Conservation (phyloP, 2,113 vertebrate species). For the Delphinapterus leucas region DNA sequence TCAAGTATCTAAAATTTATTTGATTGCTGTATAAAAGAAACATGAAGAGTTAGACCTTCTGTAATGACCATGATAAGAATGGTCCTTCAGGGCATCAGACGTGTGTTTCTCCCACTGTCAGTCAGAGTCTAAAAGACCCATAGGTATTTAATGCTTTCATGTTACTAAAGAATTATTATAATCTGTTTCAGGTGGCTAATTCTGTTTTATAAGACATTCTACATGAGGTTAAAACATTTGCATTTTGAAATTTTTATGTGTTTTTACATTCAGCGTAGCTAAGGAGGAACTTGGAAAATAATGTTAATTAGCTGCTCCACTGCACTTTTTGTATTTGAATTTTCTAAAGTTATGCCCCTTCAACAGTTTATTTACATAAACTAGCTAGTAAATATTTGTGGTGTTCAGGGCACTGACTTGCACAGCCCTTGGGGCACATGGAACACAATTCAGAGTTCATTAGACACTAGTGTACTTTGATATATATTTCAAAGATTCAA, state of each 20-base stretch:
- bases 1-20: conserved; percentile 89
- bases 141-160: conserved; percentile 78
- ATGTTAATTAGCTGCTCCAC: neutral
- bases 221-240: neutral
- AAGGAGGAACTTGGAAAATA: conserved; percentile 24
- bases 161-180: neutral
- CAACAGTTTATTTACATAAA: neutral
- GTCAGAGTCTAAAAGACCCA: conserved; percentile 87
- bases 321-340: neutral
- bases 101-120: conserved; percentile 91
- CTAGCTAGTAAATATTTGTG: neutral
- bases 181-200: neutral
- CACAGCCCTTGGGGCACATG: neutral
- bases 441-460: conserved; percentile 22
- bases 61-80: conserved; percentile 94
- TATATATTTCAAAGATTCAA: neutral
- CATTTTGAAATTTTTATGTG: conserved; percentile 1
- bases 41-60: conserved; percentile 88
- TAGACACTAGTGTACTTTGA: conserved; percentile 43
- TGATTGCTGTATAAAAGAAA: conserved; percentile 90
- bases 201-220: neutral
- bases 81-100: conserved; percentile 90
- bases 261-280: conserved; percentile 9
- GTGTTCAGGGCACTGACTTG: neutral
- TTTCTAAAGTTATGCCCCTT: neutral